Percentiles rank a stretch among this genome's conserved stretches.
Conservation (phyloP, 1,140 invertebrate genomes). For the Chrysomallon squamiferum region DNA sequence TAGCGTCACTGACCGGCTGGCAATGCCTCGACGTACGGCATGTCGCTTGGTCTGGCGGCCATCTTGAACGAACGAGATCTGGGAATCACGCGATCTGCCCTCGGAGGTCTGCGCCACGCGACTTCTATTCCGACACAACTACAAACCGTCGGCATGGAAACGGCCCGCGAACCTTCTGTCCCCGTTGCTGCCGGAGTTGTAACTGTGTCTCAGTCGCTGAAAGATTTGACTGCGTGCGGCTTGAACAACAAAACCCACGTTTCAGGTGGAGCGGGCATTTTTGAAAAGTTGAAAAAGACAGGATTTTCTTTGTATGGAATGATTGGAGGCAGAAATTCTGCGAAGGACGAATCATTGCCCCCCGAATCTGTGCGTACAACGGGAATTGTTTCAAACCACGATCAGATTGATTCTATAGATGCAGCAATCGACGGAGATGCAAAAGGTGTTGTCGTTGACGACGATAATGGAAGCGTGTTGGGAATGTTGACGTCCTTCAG, state of each 20-base stretch:
- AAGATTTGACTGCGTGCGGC: not conserved
- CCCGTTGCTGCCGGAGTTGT: not conserved
- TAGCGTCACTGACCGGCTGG: slow-evolving; percentile 55
- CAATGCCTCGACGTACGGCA: slow-evolving; percentile 77
- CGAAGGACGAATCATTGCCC: not conserved
- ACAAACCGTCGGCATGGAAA: not conserved
- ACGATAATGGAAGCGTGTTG: slow-evolving; percentile 35
- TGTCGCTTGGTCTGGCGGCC: slow-evolving; percentile 78
- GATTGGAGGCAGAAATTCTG: slow-evolving; percentile 23
- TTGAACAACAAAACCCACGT: slow-evolving; percentile 11
- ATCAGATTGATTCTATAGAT: slow-evolving; percentile 62
- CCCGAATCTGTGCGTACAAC: slow-evolving; percentile 1
- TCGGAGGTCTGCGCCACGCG: slow-evolving; percentile 2
- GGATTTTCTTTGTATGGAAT: slow-evolving; percentile 44
- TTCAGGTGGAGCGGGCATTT: slow-evolving; percentile 18
- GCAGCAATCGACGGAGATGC: slow-evolving; percentile 1
- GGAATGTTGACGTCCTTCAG: slow-evolving; percentile 46
- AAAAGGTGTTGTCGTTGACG: not conserved
- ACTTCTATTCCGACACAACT: slow-evolving; percentile 1
- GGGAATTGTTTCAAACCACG: not conserved
- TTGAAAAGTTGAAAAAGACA: slow-evolving; percentile 47
- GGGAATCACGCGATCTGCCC: slow-evolving; percentile 64
- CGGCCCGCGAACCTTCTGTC: not conserved
- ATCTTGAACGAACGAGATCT: slow-evolving; percentile 79
- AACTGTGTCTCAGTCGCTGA: not conserved